A percentile compares a stretch with the other conserved stretches of the same genome.
Conservation (phyloP, 2,888 invertebrate genomes). For the Molorchus minor region DNA sequence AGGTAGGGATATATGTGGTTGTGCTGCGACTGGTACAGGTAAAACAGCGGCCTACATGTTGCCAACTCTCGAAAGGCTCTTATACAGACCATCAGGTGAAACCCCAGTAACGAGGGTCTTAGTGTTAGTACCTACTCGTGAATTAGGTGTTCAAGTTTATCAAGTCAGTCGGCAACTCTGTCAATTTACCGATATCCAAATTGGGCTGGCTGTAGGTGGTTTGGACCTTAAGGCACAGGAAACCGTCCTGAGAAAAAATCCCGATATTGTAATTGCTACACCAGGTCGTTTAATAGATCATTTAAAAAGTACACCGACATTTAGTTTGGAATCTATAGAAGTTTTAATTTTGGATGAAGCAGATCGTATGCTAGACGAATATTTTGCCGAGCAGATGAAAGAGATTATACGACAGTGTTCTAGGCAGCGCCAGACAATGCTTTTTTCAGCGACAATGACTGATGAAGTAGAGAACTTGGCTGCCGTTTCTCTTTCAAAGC, state of each 20-base stretch:
- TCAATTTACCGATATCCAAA: slow-evolving; percentile 84
- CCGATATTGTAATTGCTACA: slow-evolving; percentile 97
- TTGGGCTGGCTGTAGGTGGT: slow-evolving; percentile 88
- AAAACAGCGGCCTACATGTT: slow-evolving; percentile 99
- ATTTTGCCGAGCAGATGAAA: slow-evolving; percentile 99
- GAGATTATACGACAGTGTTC: slow-evolving; percentile 95
- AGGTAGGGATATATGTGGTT: slow-evolving; percentile 97
- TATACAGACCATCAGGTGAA: slow-evolving; percentile 80
- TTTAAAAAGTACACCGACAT: slow-evolving; percentile 93
- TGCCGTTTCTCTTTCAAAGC: slow-evolving; percentile 89
- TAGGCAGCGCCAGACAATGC: slow-evolving; percentile 90
- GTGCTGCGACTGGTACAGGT: slow-evolving; percentile 97
- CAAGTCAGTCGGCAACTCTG: slow-evolving; percentile 91
- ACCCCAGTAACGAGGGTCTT: slow-evolving; percentile 82
- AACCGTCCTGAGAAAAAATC: slow-evolving; percentile 83
- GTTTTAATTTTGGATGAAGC: slow-evolving; percentile 84
- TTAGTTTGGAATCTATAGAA: slow-evolving; percentile 88
- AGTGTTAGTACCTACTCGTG: slow-evolving; percentile 95
- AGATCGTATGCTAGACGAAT: slow-evolving; percentile 95
- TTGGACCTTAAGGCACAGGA: slow-evolving; percentile 83
- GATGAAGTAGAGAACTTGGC: slow-evolving; percentile 95
- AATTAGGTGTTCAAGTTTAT: slow-evolving; percentile 97
- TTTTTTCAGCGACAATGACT: slow-evolving; percentile 99
- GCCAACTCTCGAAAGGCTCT: slow-evolving; percentile 91
- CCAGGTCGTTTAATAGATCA: slow-evolving; percentile 98